Evolutionary conservation across 1,140 invertebrate genomes (phyloP).

Genomic region (Odontomachus brunneus): DNA sequence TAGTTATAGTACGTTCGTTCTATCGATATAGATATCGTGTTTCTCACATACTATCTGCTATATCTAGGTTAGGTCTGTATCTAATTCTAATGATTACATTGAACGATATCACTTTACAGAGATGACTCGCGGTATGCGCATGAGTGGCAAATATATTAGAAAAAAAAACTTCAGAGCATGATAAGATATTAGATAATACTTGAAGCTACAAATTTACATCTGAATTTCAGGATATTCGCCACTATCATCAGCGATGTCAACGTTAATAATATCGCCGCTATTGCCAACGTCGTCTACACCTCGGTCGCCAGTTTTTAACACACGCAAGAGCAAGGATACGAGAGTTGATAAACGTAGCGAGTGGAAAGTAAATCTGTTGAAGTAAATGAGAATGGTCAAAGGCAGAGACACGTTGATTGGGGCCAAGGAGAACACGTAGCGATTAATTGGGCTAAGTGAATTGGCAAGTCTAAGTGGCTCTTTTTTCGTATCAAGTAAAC

Average conservation of each 20-base stretch:
- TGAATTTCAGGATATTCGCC: slow-evolving; percentile 68
- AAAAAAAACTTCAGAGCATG: neutral
- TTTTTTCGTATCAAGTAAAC: slow-evolving; percentile 58
- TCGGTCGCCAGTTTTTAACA: slow-evolving; percentile 54
- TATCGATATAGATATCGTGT: neutral
- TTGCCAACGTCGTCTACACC: slow-evolving; percentile 63
- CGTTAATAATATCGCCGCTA: slow-evolving; percentile 70
- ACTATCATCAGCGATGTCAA: slow-evolving; percentile 71
- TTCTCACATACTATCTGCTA: neutral
- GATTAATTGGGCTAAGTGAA: slow-evolving; percentile 46
- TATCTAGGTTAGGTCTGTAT: too few relatives aligned
- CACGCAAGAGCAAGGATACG: slow-evolving; percentile 56
- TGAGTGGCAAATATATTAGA: neutral
- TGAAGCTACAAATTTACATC: neutral
- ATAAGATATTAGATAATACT: neutral
- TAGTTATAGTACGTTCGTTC: neutral
- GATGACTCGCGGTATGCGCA: neutral
- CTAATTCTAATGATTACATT: neutral
- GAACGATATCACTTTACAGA: neutral
- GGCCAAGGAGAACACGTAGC: slow-evolving; percentile 76
- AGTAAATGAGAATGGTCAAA: slow-evolving; percentile 69
- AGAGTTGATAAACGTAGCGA: slow-evolving; percentile 50
- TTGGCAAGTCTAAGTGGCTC: slow-evolving; percentile 57
- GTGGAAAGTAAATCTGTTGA: slow-evolving; percentile 64
- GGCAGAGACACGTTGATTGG: slow-evolving; percentile 73